A percentile compares a stretch with the other conserved stretches of the same genome.
phyloP scores from a whole-genome alignment of 2,888 invertebrate species.

The Drosophila antonietae region DNA sequence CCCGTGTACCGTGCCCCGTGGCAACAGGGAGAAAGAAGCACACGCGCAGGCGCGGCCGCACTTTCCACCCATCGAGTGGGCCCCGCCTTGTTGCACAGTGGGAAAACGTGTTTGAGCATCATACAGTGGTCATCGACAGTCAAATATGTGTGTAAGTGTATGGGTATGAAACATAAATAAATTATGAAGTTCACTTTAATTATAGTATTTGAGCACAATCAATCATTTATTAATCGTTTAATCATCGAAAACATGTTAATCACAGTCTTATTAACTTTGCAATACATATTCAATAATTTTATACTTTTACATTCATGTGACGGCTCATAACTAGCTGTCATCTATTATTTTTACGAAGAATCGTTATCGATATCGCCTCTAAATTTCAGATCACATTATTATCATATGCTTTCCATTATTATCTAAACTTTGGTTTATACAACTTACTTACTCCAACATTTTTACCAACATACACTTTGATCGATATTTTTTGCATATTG shows the following conservation, averaged over 20 bases:
- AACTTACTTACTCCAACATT: too few relatives aligned
- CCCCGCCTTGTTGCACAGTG: conserved; percentile 43
- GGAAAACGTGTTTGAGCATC: not conserved
- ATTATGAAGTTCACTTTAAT: not conserved
- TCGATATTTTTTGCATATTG: not conserved
- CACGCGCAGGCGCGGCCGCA: conserved; percentile 29
- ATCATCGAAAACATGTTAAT: not conserved
- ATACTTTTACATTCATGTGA: not conserved
- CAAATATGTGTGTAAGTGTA: not conserved
- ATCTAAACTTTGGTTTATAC: too few relatives aligned
- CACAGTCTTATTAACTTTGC: not conserved
- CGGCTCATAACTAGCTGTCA: not conserved
- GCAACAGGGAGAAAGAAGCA: not conserved
- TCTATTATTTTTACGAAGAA: not conserved
- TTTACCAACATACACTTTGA: not conserved
- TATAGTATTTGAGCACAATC: not conserved
- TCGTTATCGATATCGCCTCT: not conserved
- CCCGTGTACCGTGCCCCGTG: conserved; percentile 22
- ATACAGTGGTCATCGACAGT: not conserved
- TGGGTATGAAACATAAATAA: too few relatives aligned
- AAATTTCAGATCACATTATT: too few relatives aligned
- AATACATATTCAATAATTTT: not conserved
- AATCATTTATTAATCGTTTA: too few relatives aligned
- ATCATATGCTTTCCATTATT: too few relatives aligned
- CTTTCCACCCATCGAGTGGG: conserved; percentile 32